A percentile compares a stretch with the other conserved stretches of the same genome.
phyloP scores from a whole-genome alignment of 2,797 vertebrate species.

The Sebastes variabilis region DNA sequence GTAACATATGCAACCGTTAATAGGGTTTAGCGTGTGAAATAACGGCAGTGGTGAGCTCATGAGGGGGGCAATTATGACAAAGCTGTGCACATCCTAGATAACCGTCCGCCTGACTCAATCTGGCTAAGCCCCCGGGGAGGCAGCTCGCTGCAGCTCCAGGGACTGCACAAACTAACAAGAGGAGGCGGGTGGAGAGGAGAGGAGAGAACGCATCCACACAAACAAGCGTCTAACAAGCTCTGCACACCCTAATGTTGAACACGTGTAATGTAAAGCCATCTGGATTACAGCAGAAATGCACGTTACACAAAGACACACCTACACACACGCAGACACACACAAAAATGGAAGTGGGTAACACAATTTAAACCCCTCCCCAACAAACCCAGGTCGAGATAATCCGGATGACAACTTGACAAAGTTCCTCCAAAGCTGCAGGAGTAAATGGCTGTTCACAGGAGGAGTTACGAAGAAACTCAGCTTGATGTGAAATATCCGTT shows the following conservation, averaged over 20 bases:
- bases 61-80: conserved; percentile 80
- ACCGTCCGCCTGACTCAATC: conserved; percentile 74
- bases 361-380: background rate
- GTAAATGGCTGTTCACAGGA: background rate
- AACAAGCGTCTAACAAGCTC: conserved; percentile 72
- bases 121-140: conserved; percentile 71
- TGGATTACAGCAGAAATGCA: conserved; percentile 25
- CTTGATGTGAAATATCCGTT: background rate
- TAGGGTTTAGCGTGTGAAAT: conserved; percentile 76
- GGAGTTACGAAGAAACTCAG: background rate
- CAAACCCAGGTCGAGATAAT: background rate
- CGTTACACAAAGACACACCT: background rate
- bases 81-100: conserved; percentile 76
- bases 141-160: conserved; percentile 54
- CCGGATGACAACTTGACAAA: background rate
- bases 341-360: background rate
- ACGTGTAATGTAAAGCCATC: conserved; percentile 43
- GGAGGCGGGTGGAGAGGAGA: conserved; percentile 17
- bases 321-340: background rate
- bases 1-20: conserved; percentile 77
- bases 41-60: conserved; percentile 73
- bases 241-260: conserved; percentile 18
- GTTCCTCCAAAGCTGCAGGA: background rate
- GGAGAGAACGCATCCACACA: conserved; percentile 49
- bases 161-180: conserved; percentile 55